These are phyloP conservation scores for Chloroclystis v-ata DNA, from an alignment of 2,888 invertebrate species.

Conservation along the genomic window DNA sequence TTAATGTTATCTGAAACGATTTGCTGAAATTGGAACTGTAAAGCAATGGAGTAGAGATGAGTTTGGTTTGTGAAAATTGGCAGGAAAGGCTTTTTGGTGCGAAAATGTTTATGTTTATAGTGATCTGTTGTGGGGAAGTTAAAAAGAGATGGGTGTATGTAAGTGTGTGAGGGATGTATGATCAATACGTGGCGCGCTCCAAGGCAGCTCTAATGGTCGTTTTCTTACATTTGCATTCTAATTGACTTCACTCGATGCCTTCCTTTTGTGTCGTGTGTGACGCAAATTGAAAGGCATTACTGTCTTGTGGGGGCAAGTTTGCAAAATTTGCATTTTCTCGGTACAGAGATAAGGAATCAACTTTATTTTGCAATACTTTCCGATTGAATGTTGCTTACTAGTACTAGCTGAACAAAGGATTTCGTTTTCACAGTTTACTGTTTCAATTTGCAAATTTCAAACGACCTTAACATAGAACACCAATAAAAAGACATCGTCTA, in stretches of 20 bases:
- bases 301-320: constrained; percentile 36
- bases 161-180: constrained; percentile 71
- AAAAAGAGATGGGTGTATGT: constrained; percentile 76
- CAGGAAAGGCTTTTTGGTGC: constrained; percentile 46
- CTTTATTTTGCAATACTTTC: not conserved
- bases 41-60: not conserved
- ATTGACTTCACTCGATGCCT: constrained; percentile 60
- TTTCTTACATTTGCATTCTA: constrained; percentile 78
- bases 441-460: no score
- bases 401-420: no score
- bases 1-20: constrained; percentile 13
- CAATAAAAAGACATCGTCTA: no score
- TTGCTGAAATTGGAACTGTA: constrained; percentile 22
- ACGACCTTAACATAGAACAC: no score
- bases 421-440: no score
- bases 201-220: constrained; percentile 65
- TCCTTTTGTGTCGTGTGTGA: constrained; percentile 63
- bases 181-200: constrained; percentile 65
- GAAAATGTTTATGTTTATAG: constrained; percentile 71
- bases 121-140: constrained; percentile 74
- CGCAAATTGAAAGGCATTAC: constrained; percentile 60
- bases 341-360: not conserved
- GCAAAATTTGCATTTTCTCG: constrained; percentile 19
- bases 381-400: no score
- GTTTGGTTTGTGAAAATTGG: constrained; percentile 23